Percentiles rank a stretch among this genome's conserved stretches.
phyloP scores from a whole-genome alignment of 2,797 vertebrate species.

The Toxotes lorentzi region DNA sequence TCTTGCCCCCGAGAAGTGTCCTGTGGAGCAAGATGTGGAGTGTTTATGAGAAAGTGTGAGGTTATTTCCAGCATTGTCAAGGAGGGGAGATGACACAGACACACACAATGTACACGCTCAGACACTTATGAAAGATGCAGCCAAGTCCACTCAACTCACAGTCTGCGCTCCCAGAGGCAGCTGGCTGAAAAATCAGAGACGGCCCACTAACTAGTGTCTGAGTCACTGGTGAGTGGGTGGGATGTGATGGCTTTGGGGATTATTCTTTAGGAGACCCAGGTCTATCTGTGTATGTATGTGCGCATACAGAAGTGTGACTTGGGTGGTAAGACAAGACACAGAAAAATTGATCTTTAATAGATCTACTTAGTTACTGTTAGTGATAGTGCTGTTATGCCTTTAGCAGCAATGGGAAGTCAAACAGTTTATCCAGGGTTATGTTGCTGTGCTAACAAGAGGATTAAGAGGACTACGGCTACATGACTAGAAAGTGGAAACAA shows the following conservation, averaged over 20 bases:
- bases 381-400: constrained; percentile 15
- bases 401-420: constrained; percentile 15
- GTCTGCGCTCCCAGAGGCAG: constrained; percentile 59
- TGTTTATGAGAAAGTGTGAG: constrained; percentile 68
- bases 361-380: constrained; percentile 19
- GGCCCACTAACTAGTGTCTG: constrained; percentile 59
- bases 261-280: constrained; percentile 31
- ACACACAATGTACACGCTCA: constrained; percentile 30
- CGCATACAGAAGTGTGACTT: background rate
- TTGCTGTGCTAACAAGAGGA: background rate
- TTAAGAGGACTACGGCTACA: background rate
- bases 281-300: constrained; percentile 13
- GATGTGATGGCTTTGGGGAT: constrained; percentile 36
- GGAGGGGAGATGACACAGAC: constrained; percentile 27
- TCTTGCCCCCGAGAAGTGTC: constrained; percentile 22
- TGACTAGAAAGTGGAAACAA: background rate
- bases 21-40: constrained; percentile 58
- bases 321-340: background rate
- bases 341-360: constrained; percentile 19
- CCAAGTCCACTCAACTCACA: constrained; percentile 63
- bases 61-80: constrained; percentile 72
- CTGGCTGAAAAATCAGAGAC: constrained; percentile 51
- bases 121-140: constrained; percentile 67
- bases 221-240: constrained; percentile 76
- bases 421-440: constrained; percentile 3